These are phyloP conservation scores for Asbolus verrucosus DNA, from an alignment of 1,140 invertebrate species.

Conservation along the genomic window DNA sequence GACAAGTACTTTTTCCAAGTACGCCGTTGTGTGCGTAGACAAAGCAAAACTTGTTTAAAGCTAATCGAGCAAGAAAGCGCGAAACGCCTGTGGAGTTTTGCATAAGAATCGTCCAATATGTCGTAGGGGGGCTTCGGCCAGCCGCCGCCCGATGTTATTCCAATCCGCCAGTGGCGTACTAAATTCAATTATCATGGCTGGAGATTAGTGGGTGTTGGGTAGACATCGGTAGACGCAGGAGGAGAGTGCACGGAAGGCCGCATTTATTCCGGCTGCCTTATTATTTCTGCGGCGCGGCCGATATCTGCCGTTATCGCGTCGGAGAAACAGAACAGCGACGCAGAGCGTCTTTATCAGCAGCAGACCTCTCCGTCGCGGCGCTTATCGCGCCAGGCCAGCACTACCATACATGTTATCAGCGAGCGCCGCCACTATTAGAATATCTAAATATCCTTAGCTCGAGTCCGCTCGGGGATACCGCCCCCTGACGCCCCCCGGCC, in stretches of 20 bases:
- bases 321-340: constrained; percentile 60
- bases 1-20: too few species aligned
- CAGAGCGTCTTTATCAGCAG: constrained; percentile 62
- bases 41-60: too few species aligned
- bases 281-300: constrained; percentile 59
- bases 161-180: constrained; percentile 11
- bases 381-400: constrained; percentile 63
- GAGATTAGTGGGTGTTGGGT: constrained; percentile 33
- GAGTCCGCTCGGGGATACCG: constrained; percentile 49
- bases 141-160: constrained; percentile 14
- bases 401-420: constrained; percentile 63
- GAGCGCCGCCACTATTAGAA: constrained; percentile 65
- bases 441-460: constrained; percentile 66
- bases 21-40: too few species aligned
- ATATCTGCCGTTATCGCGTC: constrained; percentile 58
- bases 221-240: constrained; percentile 16
- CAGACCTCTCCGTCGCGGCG: constrained; percentile 60
- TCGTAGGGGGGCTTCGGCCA: too few species aligned
- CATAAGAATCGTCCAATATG: constrained; percentile 15
- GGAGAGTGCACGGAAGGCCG: constrained; percentile 34
- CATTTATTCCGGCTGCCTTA: constrained; percentile 52
- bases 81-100: constrained; percentile 10
- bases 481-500: constrained; percentile 45
- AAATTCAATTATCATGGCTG: constrained; percentile 30
- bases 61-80: too few species aligned